A percentile compares a stretch with the other conserved stretches of the same genome.
phyloP scores from a whole-genome alignment of 2,113 vertebrate genomes.

The Trogon melanurus region DNA sequence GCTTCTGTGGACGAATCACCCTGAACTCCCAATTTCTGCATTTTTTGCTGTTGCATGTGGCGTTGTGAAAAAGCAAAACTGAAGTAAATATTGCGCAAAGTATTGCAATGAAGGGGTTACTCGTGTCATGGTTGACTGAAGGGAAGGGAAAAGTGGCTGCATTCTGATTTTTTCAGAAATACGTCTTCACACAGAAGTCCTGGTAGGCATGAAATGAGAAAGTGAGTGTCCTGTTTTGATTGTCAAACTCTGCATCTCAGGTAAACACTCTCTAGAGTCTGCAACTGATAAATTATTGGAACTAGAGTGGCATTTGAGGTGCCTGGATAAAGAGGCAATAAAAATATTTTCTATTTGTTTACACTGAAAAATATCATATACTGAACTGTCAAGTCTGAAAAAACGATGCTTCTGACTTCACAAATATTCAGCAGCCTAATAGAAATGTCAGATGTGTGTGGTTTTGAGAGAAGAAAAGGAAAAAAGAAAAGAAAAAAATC shows the following conservation, averaged over 20 bases:
- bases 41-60: not conserved
- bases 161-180: slow-evolving; percentile 21
- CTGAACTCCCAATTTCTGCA: not conserved
- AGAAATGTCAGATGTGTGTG: slow-evolving; percentile 33
- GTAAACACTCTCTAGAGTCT: not conserved
- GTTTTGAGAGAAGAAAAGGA: not conserved
- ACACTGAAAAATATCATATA: slow-evolving; percentile 38
- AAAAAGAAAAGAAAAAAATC: not conserved
- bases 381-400: slow-evolving; percentile 55
- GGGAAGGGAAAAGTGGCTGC: not conserved
- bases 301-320: not conserved
- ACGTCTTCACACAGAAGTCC: not conserved
- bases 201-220: slow-evolving; percentile 5
- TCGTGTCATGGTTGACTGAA: not conserved
- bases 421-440: slow-evolving; percentile 34
- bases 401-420: slow-evolving; percentile 56
- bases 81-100: not conserved
- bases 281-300: slow-evolving; percentile 19
- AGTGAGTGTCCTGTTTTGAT: not conserved
- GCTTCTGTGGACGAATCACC: not conserved
- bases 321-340: slow-evolving; percentile 37
- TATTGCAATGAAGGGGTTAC: not conserved
- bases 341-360: slow-evolving; percentile 60
- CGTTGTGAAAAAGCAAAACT: slow-evolving; percentile 17
- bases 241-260: not conserved